Percentiles rank a stretch among this genome's conserved stretches.
These are phyloP conservation scores for Andrena cerasifolii DNA, from an alignment of 1,140 invertebrate genomes.

Conservation along the genomic window DNA sequence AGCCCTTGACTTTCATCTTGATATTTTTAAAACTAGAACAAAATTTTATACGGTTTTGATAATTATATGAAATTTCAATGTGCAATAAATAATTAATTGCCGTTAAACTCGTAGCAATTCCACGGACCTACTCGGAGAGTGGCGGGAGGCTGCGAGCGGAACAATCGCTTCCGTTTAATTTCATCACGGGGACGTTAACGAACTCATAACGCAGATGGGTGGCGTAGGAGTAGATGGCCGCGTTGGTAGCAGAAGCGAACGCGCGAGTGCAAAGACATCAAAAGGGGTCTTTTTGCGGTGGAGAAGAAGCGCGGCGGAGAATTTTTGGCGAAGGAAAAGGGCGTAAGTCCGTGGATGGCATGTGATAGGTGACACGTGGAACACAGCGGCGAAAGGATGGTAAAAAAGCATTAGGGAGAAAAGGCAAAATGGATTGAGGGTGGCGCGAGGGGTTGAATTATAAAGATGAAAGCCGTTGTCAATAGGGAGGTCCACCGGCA, in stretches of 20 bases:
- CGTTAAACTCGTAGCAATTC: too few relatives aligned
- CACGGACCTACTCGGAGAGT: too few relatives aligned
- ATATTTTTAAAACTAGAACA: too few relatives aligned
- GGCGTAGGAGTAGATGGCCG: neutral
- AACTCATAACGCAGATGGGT: neutral
- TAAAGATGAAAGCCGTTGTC: slow-evolving; percentile 80
- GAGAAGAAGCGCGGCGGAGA: neutral
- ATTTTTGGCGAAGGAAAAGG: slow-evolving; percentile 41
- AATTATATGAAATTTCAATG: too few relatives aligned
- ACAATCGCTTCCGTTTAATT: too few relatives aligned
- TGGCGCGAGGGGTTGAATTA: slow-evolving; percentile 78
- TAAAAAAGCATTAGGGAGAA: slow-evolving; percentile 77
- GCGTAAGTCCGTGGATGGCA: slow-evolving; percentile 51
- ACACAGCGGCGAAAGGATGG: slow-evolving; percentile 49
- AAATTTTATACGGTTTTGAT: too few relatives aligned
- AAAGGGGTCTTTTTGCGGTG: slow-evolving; percentile 4
- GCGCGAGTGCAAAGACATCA: neutral
- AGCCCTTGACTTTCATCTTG: too few relatives aligned
- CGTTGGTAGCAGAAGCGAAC: neutral
- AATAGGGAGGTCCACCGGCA: slow-evolving; percentile 74
- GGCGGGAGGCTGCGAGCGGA: too few relatives aligned
- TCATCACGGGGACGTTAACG: too few relatives aligned
- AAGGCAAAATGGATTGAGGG: slow-evolving; percentile 78
- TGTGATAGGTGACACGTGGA: slow-evolving; percentile 59
- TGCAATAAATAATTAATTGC: too few relatives aligned